Base-by-base conservation (phyloP, 2,888 invertebrate genomes). In the Drosophila siamana region DNA sequence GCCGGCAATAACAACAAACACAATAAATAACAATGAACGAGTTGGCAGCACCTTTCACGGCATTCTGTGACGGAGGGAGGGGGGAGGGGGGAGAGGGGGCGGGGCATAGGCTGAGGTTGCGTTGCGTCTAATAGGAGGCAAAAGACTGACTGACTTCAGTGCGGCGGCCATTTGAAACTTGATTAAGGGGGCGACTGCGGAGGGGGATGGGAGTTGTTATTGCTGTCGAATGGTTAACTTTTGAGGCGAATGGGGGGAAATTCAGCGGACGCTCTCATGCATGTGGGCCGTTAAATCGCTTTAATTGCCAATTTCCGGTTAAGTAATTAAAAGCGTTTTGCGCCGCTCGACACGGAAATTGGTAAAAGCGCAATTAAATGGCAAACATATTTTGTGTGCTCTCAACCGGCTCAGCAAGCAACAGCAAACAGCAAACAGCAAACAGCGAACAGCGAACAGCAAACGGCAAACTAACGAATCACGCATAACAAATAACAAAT, bases 281-380 rank as follows among this genome's bases (percentile, higher is more conserved):
- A 89, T 86, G 85, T 75, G 74, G 88, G 71, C 80, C 82, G 88
- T 88, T 85, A 85, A 85, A 85, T 88, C 89, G 89, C 86, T 88
- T 89, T 85, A 88, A 88, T 89, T 85, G 89, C 89, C 89, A 89
- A 85, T 85, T 85, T 85, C 88, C 85, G 85, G 88, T 85, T 89
- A 89, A 85, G 89, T 87, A 89, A 85, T 85, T 85, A 79, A 85
- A 85, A 89, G 77, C 86, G 73, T 74, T 82, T 88, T 84, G 87
- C 68, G 2, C 55, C 60, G 55, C 66, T 52, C 56, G 48, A 47
- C 55, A 65, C 76, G 78, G 79, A 80, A 85, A 80, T 85, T 80
- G 86, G 72, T 72, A 76, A 74, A 77, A 74, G 72, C 57, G 78
- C 89, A 83, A 83, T 83, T 86, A 84, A 88, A 88, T 72, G 64